Conservation (phyloP, 2,797 vertebrate species). For the Crypturellus tataupa region DNA sequence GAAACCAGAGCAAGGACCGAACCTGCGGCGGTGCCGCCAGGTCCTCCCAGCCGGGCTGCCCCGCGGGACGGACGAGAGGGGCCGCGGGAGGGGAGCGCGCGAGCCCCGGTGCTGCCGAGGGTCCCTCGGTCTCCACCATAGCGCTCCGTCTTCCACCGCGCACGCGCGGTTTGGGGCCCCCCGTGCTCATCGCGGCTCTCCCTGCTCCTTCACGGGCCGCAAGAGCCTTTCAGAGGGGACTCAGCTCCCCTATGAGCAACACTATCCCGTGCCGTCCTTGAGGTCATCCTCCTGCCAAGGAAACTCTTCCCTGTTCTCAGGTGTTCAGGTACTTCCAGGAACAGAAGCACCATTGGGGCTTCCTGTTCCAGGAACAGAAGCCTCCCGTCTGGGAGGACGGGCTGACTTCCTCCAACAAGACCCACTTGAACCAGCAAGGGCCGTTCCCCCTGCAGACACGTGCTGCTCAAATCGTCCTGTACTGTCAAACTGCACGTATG, state of each 20-base stretch:
- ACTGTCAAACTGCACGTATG: neutral
- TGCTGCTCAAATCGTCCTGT: neutral
- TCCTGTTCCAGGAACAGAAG: too few species aligned
- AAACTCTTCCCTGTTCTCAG: rapidly evolving
- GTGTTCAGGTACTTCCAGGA: rapidly evolving
- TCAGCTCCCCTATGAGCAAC: neutral
- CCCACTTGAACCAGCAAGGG: neutral
- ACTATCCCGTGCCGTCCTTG: neutral
- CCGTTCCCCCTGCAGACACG: neutral
- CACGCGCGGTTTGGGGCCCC: too few species aligned
- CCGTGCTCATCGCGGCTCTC: neutral
- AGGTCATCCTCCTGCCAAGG: neutral
- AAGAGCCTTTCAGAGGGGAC: neutral
- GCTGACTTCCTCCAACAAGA: neutral
- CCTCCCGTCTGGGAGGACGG: too few species aligned
- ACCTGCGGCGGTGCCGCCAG: neutral
- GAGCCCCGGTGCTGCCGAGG: too few species aligned
- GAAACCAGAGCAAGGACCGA: neutral
- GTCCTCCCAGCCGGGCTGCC: neutral
- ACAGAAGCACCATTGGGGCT: neutral
- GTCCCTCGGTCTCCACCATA: too few species aligned
- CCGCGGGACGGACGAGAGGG: neutral
- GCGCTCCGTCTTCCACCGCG: too few species aligned
- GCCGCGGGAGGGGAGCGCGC: neutral
- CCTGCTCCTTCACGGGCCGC: neutral